phyloP scores from a whole-genome alignment of 2,113 vertebrate species.

The Brachionichthys hirsutus region DNA sequence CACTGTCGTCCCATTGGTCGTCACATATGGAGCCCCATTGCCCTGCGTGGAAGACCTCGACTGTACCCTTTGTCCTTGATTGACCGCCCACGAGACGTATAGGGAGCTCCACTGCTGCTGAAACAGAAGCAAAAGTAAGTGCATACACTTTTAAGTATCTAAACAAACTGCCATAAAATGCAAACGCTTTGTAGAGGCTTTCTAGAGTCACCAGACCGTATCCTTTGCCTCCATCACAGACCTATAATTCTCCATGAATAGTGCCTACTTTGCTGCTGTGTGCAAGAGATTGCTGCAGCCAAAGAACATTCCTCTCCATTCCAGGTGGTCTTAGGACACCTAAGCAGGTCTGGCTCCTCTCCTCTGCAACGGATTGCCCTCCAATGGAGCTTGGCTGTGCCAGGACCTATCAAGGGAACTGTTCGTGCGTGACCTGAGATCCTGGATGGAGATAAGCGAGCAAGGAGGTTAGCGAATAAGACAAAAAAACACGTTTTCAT shows the following conservation, averaged over 20 bases:
- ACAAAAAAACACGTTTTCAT: no score
- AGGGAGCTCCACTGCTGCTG: constrained; percentile 72
- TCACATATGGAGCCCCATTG: constrained; percentile 97
- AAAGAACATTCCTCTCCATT: constrained; percentile 78
- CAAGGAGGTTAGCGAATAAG: no score
- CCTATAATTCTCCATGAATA: background rate
- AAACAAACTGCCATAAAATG: background rate
- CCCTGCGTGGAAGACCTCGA: constrained; percentile 88
- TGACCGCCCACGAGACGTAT: constrained; percentile 84
- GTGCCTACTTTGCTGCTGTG: constrained; percentile 75
- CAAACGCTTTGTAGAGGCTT: background rate
- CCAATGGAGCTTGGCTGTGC: constrained; percentile 81
- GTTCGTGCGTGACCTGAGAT: constrained; percentile 80
- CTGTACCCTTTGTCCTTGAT: constrained; percentile 81
- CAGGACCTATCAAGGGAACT: constrained; percentile 72
- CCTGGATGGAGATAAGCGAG: constrained; percentile 61
- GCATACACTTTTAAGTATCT: background rate
- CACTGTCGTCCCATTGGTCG: constrained; percentile 94
- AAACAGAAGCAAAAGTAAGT: background rate
- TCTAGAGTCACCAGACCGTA: background rate
- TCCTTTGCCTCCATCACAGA: background rate
- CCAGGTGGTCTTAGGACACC: constrained; percentile 83
- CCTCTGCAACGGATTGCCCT: constrained; percentile 82
- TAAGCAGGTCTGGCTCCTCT: constrained; percentile 83
- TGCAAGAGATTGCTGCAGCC: constrained; percentile 85